These are phyloP conservation scores for Ophonus ardosiacus DNA, from an alignment of 2,888 invertebrate species.

Conservation along the genomic window DNA sequence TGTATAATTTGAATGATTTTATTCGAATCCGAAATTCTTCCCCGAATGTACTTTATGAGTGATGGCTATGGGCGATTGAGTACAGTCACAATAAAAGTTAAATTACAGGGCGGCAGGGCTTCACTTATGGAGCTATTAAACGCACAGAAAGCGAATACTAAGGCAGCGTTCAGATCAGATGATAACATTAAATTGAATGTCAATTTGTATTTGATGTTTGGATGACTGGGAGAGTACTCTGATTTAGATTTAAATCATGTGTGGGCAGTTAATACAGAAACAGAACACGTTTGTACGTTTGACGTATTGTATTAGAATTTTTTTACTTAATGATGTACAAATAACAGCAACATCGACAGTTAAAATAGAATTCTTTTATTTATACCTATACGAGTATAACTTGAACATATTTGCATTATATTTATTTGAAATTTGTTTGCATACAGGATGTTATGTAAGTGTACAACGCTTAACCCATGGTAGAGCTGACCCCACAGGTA, in stretches of 20 bases:
- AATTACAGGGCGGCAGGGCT: constrained; percentile 69
- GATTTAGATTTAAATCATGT: constrained; percentile 12
- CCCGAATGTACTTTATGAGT: constrained; percentile 36
- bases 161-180: not conserved
- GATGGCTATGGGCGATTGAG: constrained; percentile 38
- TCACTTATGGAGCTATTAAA: constrained; percentile 51
- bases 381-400: no score
- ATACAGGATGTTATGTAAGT: no score
- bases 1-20: constrained; percentile 46
- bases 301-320: no score
- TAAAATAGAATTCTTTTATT: no score
- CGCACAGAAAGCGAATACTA: not conserved
- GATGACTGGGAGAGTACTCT: not conserved
- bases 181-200: constrained; percentile 28
- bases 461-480: no score
- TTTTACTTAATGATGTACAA: not conserved
- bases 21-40: constrained; percentile 38
- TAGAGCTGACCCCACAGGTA: no score
- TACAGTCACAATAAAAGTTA: constrained; percentile 68
- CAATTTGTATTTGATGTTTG: constrained; percentile 11
- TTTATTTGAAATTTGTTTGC: no score
- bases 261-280: not conserved
- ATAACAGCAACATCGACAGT: not conserved
- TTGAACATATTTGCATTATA: no score
- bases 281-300: not conserved